Evolutionary conservation across 2,888 invertebrate genomes (phyloP), one percentile per base, ranked within the genome.

Genomic region (Augochlorella aurata): DNA sequence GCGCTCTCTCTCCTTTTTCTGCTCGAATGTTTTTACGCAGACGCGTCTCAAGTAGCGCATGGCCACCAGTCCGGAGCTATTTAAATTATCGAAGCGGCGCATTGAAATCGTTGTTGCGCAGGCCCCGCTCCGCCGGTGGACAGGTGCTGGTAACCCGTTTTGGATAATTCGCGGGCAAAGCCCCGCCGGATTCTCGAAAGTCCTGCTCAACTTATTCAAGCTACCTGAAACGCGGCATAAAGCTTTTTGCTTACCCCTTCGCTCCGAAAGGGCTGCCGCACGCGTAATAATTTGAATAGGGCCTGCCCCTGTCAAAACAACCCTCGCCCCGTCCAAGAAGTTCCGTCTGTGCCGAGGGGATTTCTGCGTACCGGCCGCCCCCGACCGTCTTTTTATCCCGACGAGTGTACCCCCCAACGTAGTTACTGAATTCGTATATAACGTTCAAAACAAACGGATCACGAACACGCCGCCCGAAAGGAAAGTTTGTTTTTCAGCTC

Each of bases 271-370:
- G 87, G 70, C 77, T 81, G 84, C 83, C 69, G 81, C 78, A 67
- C 83, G 88, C 86, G 87, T 82, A 88, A 89, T 89, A 88, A 89
- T 89, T 83, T 88, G 77, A 88, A 89, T 88, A 83, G 88, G 73
- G 75, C 75, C 76, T 76, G 54, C 83, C 85, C 85, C 80, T 82
- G 85, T 83, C 86, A 73, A 89, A 86, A 89, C 88, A 84, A 88
- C 86, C 88, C 86, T 88, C 83, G 79, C 79, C 69, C 76, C 81
- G 79, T 61, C 72, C 83, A 73, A 86, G 81, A 86, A 86, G 83
- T 88, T 87, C 82, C 82, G 80, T 77, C 83, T 84, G 82, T 77
- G 74, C 79, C 70, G 74, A 85, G 82, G 79, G 77, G 77, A 74
- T 82, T 79, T 86, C 79, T 52, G 52, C 75, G 49, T 65, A 16